Evolutionary conservation across 2,797 vertebrate species (phyloP).

Genomic region (Xenops minutus): DNA sequence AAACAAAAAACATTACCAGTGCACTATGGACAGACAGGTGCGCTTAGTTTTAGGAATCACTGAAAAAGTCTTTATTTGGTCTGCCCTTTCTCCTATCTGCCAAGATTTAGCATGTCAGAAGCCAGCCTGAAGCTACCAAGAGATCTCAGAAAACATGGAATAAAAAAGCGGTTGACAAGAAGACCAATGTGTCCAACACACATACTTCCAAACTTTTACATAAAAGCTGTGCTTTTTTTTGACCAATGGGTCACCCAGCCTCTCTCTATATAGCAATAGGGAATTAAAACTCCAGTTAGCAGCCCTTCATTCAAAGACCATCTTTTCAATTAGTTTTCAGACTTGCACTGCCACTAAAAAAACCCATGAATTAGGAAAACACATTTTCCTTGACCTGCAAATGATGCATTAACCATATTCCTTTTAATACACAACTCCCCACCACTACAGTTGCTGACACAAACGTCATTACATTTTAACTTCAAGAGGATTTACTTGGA

Average conservation of each 20-base stretch:
- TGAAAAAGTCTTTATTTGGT: background rate
- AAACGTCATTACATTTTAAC: constrained; percentile 11
- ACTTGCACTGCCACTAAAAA: background rate
- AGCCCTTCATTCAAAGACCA: background rate
- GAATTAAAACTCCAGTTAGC: background rate
- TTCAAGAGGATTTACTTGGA: constrained; percentile 31
- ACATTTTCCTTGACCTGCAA: background rate
- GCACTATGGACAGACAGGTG: background rate
- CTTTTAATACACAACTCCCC: background rate
- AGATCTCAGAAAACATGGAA: background rate
- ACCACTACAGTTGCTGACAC: background rate
- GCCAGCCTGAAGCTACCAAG: background rate
- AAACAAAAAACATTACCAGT: accelerated
- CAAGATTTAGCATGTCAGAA: background rate
- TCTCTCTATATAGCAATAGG: background rate
- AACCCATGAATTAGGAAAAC: background rate
- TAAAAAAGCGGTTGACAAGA: background rate
- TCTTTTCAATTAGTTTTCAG: background rate
- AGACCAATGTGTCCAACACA: background rate
- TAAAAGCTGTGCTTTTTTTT: background rate
- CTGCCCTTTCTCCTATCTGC: background rate
- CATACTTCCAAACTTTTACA: background rate
- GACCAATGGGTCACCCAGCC: background rate
- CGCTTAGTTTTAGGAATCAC: background rate
- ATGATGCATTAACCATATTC: background rate